Conservation (phyloP, 2,888 invertebrate species). For the Acholoe squamosa region DNA sequence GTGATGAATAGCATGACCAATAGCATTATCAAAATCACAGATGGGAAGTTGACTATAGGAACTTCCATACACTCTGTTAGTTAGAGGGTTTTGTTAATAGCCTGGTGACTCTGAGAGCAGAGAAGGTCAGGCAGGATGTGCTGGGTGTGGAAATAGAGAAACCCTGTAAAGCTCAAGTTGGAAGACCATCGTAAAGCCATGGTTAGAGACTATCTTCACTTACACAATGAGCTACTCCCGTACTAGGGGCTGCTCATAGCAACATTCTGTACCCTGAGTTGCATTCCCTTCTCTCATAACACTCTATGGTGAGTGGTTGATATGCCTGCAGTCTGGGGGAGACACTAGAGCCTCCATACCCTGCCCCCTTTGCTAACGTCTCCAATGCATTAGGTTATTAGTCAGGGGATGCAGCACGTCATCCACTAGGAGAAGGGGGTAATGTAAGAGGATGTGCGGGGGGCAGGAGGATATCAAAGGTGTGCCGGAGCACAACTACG, state of each 20-base stretch:
- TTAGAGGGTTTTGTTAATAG: no score
- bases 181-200: no score
- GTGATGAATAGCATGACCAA: no score
- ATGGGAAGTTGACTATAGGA: no score
- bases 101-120: no score
- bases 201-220: not conserved
- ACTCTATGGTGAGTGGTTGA: no score
- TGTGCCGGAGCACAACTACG: not conserved
- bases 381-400: constrained; percentile 24
- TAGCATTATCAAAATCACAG: no score
- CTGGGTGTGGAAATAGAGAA: not conserved
- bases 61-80: no score
- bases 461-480: not conserved
- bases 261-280: not conserved
- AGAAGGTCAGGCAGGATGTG: no score
- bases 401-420: not conserved
- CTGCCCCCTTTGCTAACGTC: not conserved
- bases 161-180: not conserved
- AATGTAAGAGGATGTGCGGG: not conserved
- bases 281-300: no score
- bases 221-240: not conserved
- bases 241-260: not conserved
- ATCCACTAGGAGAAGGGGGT: not conserved
- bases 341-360: no score
- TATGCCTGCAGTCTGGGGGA: no score